Evolutionary conservation across 2,113 vertebrate genomes (phyloP), one percentile per base, ranked within the genome.

Genomic region (Mionectes macconnelli): DNA sequence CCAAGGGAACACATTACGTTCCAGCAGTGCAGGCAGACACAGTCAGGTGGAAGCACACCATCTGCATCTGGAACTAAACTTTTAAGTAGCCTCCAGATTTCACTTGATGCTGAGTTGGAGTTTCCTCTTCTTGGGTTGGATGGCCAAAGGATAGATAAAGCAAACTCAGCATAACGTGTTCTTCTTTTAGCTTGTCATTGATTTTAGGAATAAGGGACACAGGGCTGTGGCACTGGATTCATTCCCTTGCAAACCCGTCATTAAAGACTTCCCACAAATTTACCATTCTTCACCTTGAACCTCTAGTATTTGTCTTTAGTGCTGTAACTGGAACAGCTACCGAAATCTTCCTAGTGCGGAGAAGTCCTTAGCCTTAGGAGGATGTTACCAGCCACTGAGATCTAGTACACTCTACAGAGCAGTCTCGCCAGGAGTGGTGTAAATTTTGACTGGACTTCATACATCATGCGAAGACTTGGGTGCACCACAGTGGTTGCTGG

Each of bases 401-500:
- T 40, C 17, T 30, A 52, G 15, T n/a, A n/a, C 5, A 12, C 20
- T 25, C 24, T n/a, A 28, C 45, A 59, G 33, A 66, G 25, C 2
- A 55, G 14, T 57, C 49, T 39, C 2, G 0, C n/a, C 45, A 57
- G 49, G n/a, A 53, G 33, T 20, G 31, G 60, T 42, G 23, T 33
- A 53, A 83, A 53, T 69, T 73, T 73, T 70, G 50, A 19, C 31
- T 70, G 49, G n/a, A 90, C 35, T 8, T 30, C 9, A 6, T 37
- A 22, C 0, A 4, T 57, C 37, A 30, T n/a, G 21, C 0, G 0
- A 92, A 83, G 37, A 53, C n/a, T 19, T 40, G 19, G 27, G 23
- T 69, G 59, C 57, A 44, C 20, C 33, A 22, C 42, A 25, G 23
- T 42, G 33, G 47, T 47, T 47, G 13, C 20, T 69, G 50, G 31